phyloP scores from a whole-genome alignment of 1,140 invertebrate genomes.

The Drosophila ogumai region DNA sequence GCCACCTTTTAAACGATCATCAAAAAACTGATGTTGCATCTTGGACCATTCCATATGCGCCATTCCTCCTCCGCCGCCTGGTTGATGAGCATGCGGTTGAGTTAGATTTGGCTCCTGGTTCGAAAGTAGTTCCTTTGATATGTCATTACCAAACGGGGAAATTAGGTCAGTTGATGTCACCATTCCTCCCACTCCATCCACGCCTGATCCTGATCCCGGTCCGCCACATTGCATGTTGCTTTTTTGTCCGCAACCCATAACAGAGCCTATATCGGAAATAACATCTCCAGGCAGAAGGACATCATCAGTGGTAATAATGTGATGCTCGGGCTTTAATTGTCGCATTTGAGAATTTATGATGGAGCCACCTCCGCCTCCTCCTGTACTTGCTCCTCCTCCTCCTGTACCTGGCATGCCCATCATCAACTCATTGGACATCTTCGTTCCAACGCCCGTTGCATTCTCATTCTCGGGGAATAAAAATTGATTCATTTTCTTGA shows the following conservation, averaged over 20 bases:
- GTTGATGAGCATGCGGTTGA: slow-evolving; percentile 84
- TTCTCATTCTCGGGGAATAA: slow-evolving; percentile 91
- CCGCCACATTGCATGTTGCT: slow-evolving; percentile 40
- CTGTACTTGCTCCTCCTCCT: slow-evolving; percentile 1
- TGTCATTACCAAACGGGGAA: slow-evolving; percentile 48
- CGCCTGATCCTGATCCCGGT: slow-evolving; percentile 19
- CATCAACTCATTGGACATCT: slow-evolving; percentile 41
- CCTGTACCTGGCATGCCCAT: slow-evolving; percentile 48
- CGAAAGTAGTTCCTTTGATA: slow-evolving; percentile 27
- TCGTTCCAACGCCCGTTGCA: slow-evolving; percentile 19
- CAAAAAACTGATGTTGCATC: slow-evolving; percentile 93
- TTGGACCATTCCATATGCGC: slow-evolving; percentile 93
- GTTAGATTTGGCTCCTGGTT: slow-evolving; percentile 56
- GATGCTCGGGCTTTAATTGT: slow-evolving; percentile 61
- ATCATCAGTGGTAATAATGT: slow-evolving; percentile 43
- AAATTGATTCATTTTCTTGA: slow-evolving; percentile 96
- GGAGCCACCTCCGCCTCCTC: background rate
- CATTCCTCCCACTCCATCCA: slow-evolving; percentile 25
- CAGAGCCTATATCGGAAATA: slow-evolving; percentile 60
- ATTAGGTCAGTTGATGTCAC: slow-evolving; percentile 59
- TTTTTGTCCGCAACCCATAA: slow-evolving; percentile 56
- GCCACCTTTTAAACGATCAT: slow-evolving; percentile 86
- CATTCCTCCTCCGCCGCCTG: slow-evolving; percentile 24
- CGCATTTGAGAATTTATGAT: slow-evolving; percentile 55
- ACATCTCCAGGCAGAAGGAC: slow-evolving; percentile 53